These are phyloP conservation scores for Hermaeophaga mercurialis DNA, from an alignment of 2,888 invertebrate species.

Conservation along the genomic window DNA sequence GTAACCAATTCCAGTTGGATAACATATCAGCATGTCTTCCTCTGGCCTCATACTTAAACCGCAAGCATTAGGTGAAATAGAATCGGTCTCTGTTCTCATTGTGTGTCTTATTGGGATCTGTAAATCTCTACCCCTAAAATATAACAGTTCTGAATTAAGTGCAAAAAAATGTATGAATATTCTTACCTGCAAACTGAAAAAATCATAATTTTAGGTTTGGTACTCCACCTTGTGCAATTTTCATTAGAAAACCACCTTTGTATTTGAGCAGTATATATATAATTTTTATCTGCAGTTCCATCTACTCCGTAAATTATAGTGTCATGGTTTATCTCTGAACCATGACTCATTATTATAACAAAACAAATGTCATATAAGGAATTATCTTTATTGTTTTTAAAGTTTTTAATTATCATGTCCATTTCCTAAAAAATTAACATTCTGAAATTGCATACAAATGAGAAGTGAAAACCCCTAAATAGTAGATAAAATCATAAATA, in stretches of 20 bases:
- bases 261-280: constrained; percentile 4
- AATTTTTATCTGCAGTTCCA: constrained; percentile 61
- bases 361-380: constrained; percentile 65
- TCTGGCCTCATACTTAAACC: constrained; percentile 32
- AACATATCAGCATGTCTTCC: constrained; percentile 67
- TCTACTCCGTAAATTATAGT: constrained; percentile 65
- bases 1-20: constrained; percentile 65
- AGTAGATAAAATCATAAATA: no score
- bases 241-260: constrained; percentile 62
- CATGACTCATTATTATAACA: constrained; percentile 71
- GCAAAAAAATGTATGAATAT: no score
- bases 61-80: background rate
- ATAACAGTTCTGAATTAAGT: no score
- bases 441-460: no score
- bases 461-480: no score
- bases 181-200: constrained; percentile 71
- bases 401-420: constrained; percentile 55
- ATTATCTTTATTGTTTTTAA: constrained; percentile 56
- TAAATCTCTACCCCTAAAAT: constrained; percentile 49
- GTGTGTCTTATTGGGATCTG: constrained; percentile 38
- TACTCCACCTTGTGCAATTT: constrained; percentile 61
- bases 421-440: constrained; percentile 58
- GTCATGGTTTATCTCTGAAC: constrained; percentile 57
- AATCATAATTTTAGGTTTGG: constrained; percentile 73
- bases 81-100: constrained; percentile 40